phyloP scores from a whole-genome alignment of 2,113 vertebrate species.

The Nycticebus coucang region DNA sequence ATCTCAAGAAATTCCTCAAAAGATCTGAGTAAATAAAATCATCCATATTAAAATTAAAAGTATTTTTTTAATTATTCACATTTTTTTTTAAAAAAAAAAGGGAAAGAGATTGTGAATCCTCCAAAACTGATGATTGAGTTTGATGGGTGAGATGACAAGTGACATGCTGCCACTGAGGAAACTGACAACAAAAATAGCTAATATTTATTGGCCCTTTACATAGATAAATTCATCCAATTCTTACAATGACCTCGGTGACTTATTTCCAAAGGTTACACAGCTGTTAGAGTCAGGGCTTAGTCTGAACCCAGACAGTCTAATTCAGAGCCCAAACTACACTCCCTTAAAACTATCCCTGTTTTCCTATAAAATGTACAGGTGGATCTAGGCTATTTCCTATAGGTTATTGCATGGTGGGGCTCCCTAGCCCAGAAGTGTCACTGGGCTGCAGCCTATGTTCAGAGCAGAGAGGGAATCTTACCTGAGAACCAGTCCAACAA shows the following conservation, averaged over 20 bases:
- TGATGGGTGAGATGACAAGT: neutral
- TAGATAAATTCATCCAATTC: neutral
- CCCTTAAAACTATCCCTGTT: neutral
- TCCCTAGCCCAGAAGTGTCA: neutral
- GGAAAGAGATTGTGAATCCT: neutral
- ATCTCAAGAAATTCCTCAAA: neutral
- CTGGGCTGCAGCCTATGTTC: neutral
- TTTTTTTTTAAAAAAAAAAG: neutral
- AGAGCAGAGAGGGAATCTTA: neutral
- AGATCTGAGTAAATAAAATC: neutral
- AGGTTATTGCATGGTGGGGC: neutral
- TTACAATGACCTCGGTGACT: neutral
- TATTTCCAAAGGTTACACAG: neutral
- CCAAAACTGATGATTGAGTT: neutral
- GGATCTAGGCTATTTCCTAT: neutral
- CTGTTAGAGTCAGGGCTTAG: neutral
- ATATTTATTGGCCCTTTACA: neutral
- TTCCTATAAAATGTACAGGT: neutral
- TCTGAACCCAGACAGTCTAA: neutral
- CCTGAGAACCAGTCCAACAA: neutral
- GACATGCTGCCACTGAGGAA: neutral
- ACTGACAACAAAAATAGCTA: neutral
- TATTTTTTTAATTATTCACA: neutral
- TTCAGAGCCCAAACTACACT: neutral
- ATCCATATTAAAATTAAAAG: conserved; percentile 26